Conservation (phyloP, 1,140 invertebrate species). For the Odontomachus brunneus region DNA sequence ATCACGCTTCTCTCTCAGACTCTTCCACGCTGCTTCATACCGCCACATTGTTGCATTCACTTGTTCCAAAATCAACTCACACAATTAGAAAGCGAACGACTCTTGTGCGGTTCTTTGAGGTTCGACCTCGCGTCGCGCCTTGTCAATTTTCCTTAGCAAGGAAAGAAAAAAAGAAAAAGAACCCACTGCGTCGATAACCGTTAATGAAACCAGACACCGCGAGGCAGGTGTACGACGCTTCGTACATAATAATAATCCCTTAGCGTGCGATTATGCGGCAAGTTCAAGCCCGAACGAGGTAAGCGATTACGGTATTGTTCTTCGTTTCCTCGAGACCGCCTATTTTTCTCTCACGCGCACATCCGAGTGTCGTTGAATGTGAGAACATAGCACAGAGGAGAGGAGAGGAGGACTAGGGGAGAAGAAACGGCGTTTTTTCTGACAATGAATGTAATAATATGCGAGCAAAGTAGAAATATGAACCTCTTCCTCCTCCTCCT, state of each 20-base stretch:
- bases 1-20: too few relatives aligned
- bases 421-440: too few relatives aligned
- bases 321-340: constrained; percentile 10
- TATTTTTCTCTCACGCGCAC: constrained; percentile 36
- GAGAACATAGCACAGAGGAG: not conserved
- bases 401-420: not conserved
- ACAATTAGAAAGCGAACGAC: not conserved
- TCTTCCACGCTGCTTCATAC: too few relatives aligned
- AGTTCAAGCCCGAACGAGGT: constrained; percentile 16
- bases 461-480: too few relatives aligned
- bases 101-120: not conserved
- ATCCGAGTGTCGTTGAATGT: constrained; percentile 32
- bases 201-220: not conserved
- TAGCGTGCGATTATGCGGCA: not conserved
- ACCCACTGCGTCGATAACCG: too few relatives aligned
- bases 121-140: too few relatives aligned
- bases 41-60: not conserved
- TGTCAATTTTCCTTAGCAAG: too few relatives aligned
- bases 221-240: not conserved
- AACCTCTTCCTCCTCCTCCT: not conserved
- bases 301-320: constrained; percentile 32
- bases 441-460: too few relatives aligned
- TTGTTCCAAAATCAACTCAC: not conserved
- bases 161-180: too few relatives aligned
- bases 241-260: constrained; percentile 1